Conservation (phyloP, 2,888 invertebrate genomes). For the Tetragonula carbonaria region DNA sequence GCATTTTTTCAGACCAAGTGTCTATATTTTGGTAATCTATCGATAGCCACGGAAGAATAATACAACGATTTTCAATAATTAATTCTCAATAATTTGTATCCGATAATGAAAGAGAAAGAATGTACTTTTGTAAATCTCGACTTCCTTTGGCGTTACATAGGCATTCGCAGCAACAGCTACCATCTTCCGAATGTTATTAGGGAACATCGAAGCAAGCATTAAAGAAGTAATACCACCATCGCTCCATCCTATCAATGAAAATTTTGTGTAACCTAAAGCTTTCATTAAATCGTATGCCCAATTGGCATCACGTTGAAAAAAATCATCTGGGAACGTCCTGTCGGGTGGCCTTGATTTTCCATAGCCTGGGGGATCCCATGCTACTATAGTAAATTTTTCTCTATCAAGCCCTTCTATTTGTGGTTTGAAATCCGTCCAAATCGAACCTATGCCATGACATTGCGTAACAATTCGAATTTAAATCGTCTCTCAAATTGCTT, state of each 20-base stretch:
- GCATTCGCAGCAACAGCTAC: constrained; percentile 92
- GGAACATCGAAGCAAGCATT: constrained; percentile 90
- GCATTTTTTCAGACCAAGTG: constrained; percentile 92
- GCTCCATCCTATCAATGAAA: constrained; percentile 94
- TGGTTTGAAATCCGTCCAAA: constrained; percentile 93
- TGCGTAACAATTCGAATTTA: background rate
- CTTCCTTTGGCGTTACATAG: constrained; percentile 89
- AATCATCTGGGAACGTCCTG: constrained; percentile 89
- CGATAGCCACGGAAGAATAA: background rate
- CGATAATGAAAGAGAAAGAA: constrained; percentile 23
- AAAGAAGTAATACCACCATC: constrained; percentile 93
- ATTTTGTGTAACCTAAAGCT: constrained; percentile 87
- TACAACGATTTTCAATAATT: background rate
- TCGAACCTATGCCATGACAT: constrained; percentile 85
- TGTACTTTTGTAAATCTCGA: constrained; percentile 87
- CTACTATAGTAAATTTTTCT: constrained; percentile 87
- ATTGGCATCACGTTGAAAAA: constrained; percentile 91
- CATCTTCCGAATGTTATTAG: constrained; percentile 88
- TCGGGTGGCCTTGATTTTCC: constrained; percentile 93
- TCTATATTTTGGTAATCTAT: constrained; percentile 88
- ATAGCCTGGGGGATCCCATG: constrained; percentile 95
- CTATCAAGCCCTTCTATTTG: constrained; percentile 89
- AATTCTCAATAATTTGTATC: too few relatives aligned
- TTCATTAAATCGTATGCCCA: constrained; percentile 90
- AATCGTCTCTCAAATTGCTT: background rate